Percentiles rank a stretch among this genome's conserved stretches.
phyloP scores from a whole-genome alignment of 2,888 invertebrate genomes.

The Gisinianus flammeolus region DNA sequence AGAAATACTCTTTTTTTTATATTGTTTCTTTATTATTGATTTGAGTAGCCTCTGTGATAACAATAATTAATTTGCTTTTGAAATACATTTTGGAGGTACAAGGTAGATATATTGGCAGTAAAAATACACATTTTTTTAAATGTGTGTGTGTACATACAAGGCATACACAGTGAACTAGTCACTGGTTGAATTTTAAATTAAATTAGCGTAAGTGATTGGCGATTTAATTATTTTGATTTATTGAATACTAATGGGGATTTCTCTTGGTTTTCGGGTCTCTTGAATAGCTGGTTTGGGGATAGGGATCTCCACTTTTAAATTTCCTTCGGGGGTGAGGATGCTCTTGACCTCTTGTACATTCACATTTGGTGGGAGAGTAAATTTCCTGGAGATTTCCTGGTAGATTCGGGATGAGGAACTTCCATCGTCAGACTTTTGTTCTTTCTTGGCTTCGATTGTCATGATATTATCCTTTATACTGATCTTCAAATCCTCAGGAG shows the following conservation, averaged over 20 bases:
- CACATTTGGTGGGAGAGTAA: constrained; percentile 56
- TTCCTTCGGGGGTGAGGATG: constrained; percentile 54
- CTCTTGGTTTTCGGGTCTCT: not conserved
- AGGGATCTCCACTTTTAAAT: constrained; percentile 57
- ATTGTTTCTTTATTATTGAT: too few species aligned
- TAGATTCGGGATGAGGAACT: constrained; percentile 39
- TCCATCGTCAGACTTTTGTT: constrained; percentile 37
- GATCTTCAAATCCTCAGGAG: constrained; percentile 24
- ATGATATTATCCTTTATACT: constrained; percentile 30
- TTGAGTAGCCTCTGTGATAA: too few species aligned
- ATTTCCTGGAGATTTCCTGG: constrained; percentile 58
- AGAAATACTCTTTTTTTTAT: too few species aligned
- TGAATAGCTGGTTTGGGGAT: not conserved
- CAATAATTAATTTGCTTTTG: not conserved
- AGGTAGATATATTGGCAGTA: not conserved
- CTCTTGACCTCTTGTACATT: constrained; percentile 57
- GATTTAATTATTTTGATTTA: not conserved
- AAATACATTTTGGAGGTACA: not conserved
- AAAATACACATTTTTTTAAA: not conserved
- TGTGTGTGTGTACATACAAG: too few species aligned
- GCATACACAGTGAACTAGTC: too few species aligned
- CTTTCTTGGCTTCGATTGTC: constrained; percentile 38
- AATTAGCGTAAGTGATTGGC: not conserved
- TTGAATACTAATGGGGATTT: not conserved
- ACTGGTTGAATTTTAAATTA: too few species aligned